Conservation (phyloP, 2,888 invertebrate species). For the Druceiella hillmani region DNA sequence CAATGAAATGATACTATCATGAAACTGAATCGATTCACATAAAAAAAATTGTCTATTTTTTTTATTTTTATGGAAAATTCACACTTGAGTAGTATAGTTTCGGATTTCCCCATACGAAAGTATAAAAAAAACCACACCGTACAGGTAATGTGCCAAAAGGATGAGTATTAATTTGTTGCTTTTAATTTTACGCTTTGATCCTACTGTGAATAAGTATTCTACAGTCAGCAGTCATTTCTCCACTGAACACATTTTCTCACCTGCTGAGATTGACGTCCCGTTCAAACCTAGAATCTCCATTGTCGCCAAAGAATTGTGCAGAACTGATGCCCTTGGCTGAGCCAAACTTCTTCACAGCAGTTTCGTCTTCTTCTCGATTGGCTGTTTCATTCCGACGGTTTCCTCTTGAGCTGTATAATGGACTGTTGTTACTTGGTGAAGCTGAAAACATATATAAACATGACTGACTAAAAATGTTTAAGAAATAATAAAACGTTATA, state of each 20-base stretch:
- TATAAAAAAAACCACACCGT: background rate
- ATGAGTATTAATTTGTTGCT: background rate
- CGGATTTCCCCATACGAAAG: background rate
- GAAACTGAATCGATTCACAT: no score
- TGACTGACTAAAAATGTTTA: background rate
- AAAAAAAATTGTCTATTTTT: no score
- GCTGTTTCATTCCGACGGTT: conserved; percentile 25
- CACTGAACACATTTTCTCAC: conserved; percentile 6
- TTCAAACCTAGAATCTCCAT: conserved; percentile 50
- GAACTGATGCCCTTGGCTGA: conserved; percentile 97
- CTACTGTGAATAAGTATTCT: no score
- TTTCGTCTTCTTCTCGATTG: conserved; percentile 49
- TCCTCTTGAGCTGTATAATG: no score
- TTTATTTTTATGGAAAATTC: no score
- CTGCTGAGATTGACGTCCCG: conserved; percentile 50
- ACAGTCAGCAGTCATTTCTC: background rate
- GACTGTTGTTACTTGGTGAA: no score
- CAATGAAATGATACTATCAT: no score
- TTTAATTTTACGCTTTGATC: no score
- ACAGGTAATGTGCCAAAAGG: background rate
- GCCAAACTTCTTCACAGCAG: conserved; percentile 94
- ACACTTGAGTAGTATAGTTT: background rate
- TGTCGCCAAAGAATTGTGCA: conserved; percentile 89
- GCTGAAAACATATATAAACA: background rate
- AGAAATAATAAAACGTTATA: background rate